phyloP scores from a whole-genome alignment of 1,140 invertebrate genomes.

The Liolophura sinensis region DNA sequence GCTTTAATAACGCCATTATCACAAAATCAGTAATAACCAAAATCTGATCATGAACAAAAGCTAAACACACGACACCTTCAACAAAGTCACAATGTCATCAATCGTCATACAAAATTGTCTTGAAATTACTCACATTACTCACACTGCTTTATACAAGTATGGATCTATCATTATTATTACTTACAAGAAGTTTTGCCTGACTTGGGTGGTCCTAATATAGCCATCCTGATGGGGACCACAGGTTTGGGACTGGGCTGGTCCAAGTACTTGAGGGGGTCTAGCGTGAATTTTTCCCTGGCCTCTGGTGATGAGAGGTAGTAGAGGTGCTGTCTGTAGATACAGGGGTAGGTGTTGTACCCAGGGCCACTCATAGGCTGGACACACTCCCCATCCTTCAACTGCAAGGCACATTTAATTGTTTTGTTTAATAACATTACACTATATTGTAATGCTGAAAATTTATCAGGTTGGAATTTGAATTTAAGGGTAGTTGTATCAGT shows the following conservation, averaged over 20 bases:
- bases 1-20: too few relatives aligned
- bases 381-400: constrained; percentile 52
- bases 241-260: constrained; percentile 53
- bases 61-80: too few relatives aligned
- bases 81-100: not conserved
- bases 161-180: too few relatives aligned
- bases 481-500: too few relatives aligned
- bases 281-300: constrained; percentile 46
- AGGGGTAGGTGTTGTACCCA: constrained; percentile 47
- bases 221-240: constrained; percentile 56
- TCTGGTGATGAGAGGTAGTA: constrained; percentile 52
- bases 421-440: too few relatives aligned
- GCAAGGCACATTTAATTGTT: constrained; percentile 3
- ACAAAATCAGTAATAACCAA: too few relatives aligned
- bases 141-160: not conserved
- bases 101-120: too few relatives aligned
- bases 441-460: too few relatives aligned
- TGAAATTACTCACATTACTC: not conserved
- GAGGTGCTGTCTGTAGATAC: constrained; percentile 53
- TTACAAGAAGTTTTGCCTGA: constrained; percentile 59
- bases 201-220: constrained; percentile 59
- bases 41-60: too few relatives aligned
- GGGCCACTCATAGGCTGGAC: constrained; percentile 55
- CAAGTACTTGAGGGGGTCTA: constrained; percentile 53
- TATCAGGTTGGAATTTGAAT: too few relatives aligned